These are phyloP conservation scores for Callionymus lyra DNA, from an alignment of 2,113 vertebrate species.

Conservation along the genomic window DNA sequence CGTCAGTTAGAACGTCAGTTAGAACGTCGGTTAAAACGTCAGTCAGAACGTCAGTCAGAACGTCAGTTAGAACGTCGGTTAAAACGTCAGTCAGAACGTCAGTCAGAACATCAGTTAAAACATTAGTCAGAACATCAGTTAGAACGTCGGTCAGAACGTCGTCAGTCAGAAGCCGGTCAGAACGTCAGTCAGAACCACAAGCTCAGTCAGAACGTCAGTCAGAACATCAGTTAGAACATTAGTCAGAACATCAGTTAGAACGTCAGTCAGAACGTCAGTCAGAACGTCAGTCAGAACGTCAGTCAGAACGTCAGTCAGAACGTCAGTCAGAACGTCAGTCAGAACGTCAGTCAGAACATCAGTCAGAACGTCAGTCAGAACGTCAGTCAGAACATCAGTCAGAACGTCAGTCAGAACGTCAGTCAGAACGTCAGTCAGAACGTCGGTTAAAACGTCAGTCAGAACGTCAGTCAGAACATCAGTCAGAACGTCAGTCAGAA, in stretches of 20 bases:
- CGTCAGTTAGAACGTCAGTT: not conserved
- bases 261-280: not conserved
- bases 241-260: not conserved
- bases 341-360: not conserved
- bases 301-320: not conserved
- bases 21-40: not conserved
- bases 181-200: not conserved
- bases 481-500: not conserved
- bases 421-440: not conserved
- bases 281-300: not conserved
- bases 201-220: not conserved
- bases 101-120: too few species aligned
- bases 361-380: not conserved
- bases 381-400: not conserved
- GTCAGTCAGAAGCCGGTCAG: not conserved
- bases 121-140: not conserved
- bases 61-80: not conserved
- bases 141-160: not conserved
- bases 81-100: not conserved
- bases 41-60: not conserved
- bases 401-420: not conserved
- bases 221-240: too few species aligned
- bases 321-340: not conserved
- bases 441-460: not conserved
- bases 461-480: not conserved